These are phyloP conservation scores for Drosophila kuntzei DNA, from an alignment of 2,888 invertebrate genomes.

Conservation along the genomic window DNA sequence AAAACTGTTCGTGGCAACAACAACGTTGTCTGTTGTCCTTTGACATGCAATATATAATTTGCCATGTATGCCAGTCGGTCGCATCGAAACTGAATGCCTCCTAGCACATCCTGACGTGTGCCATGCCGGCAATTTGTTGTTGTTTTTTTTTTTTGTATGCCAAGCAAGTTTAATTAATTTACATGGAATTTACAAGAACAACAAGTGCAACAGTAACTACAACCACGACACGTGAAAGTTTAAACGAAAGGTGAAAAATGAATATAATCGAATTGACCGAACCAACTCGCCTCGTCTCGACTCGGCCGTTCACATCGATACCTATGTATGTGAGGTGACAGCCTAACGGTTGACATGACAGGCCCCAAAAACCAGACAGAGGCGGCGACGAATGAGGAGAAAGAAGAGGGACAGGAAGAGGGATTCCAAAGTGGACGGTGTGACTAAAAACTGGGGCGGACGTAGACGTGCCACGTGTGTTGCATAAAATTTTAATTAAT, in stretches of 20 bases:
- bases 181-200: constrained; percentile 80
- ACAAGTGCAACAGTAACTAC: constrained; percentile 54
- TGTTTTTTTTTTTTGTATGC: constrained; percentile 74
- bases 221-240: constrained; percentile 75
- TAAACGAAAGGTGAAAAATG: constrained; percentile 81
- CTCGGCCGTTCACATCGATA: constrained; percentile 42
- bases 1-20: constrained; percentile 34
- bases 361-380: constrained; percentile 27
- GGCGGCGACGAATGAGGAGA: neutral
- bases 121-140: constrained; percentile 73
- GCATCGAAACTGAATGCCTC: constrained; percentile 20
- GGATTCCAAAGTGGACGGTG: constrained; percentile 28
- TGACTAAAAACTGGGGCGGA: constrained; percentile 46
- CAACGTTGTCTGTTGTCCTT: constrained; percentile 71
- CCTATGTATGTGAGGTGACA: constrained; percentile 7
- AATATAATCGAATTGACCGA: constrained; percentile 80
- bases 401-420: neutral
- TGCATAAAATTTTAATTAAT: constrained; percentile 79
- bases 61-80: constrained; percentile 64
- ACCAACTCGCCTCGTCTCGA: constrained; percentile 42
- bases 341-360: constrained; percentile 62
- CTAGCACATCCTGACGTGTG: constrained; percentile 50
- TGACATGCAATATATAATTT: constrained; percentile 82
- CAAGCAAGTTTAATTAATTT: constrained; percentile 81
- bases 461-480: constrained; percentile 52